Percentiles rank a stretch among this genome's conserved stretches.
Evolutionary conservation across 2,113 vertebrate species (phyloP).

Genomic region (Sarotherodon lohbergeri): DNA sequence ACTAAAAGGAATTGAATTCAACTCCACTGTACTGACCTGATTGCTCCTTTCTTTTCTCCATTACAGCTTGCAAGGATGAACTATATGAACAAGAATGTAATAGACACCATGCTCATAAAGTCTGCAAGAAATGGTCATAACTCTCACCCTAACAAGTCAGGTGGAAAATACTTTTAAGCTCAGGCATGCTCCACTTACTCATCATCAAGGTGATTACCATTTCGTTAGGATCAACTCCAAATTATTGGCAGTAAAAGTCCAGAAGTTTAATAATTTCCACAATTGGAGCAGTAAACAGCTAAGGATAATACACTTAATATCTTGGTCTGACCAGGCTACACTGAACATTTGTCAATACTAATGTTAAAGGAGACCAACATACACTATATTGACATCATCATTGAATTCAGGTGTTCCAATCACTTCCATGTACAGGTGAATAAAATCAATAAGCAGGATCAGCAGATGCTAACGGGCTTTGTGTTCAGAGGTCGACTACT

Average conservation of each 20-base stretch:
- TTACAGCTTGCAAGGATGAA: neutral
- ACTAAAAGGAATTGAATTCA: conserved; percentile 16
- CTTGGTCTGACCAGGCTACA: neutral
- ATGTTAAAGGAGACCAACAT: neutral
- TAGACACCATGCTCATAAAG: neutral
- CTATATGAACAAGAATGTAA: neutral
- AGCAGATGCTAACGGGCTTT: neutral
- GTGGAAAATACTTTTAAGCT: neutral
- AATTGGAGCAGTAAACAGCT: neutral
- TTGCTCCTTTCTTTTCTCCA: conserved; percentile 5
- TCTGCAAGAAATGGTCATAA: neutral
- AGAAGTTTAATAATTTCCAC: neutral
- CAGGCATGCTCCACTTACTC: neutral
- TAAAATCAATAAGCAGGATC: neutral
- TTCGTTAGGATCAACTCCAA: neutral
- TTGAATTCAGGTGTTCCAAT: neutral
- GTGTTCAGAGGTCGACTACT: neutral
- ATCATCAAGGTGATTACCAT: neutral
- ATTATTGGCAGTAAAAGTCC: neutral
- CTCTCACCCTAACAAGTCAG: neutral
- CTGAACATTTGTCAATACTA: neutral
- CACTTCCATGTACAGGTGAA: neutral
- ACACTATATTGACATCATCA: neutral
- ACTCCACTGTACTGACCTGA: conserved; percentile 4
- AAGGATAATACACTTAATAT: neutral